Conservation (phyloP, 2,888 invertebrate genomes). For the Pterostichus niger region DNA sequence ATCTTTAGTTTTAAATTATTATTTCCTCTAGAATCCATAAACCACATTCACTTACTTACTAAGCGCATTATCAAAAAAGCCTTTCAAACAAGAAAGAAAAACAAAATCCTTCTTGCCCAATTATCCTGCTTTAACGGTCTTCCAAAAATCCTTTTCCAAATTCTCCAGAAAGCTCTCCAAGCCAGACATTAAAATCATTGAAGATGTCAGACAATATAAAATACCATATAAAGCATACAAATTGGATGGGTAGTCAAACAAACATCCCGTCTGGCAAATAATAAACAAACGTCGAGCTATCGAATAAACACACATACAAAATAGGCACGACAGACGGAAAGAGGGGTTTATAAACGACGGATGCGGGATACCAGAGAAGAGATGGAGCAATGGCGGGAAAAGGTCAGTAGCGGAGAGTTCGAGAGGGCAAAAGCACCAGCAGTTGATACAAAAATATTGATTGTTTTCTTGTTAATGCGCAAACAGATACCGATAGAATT, state of each 20-base stretch:
- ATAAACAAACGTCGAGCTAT: conserved; percentile 21
- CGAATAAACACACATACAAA: conserved; percentile 9
- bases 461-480: not conserved
- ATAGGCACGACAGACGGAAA: not conserved
- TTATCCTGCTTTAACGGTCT: not conserved
- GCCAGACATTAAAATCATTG: conserved; percentile 20
- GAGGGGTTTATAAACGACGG: not conserved
- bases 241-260: conserved; percentile 32
- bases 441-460: not conserved
- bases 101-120: not conserved
- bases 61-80: too few species aligned
- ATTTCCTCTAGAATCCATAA: too few species aligned
- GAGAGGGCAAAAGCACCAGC: not conserved
- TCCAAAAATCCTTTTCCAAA: not conserved
- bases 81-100: not conserved
- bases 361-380: not conserved
- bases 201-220: conserved; percentile 1
- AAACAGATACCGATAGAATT: too few species aligned
- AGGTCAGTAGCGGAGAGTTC: not conserved
- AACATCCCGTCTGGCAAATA: conserved; percentile 17
- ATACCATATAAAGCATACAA: conserved; percentile 12
- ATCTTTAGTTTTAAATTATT: too few species aligned
- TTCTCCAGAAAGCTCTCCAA: not conserved
- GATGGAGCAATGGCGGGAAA: not conserved
- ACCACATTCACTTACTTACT: too few species aligned